Base-by-base conservation (phyloP, 2,888 invertebrate species). In the Drosophila percnosoma region DNA sequence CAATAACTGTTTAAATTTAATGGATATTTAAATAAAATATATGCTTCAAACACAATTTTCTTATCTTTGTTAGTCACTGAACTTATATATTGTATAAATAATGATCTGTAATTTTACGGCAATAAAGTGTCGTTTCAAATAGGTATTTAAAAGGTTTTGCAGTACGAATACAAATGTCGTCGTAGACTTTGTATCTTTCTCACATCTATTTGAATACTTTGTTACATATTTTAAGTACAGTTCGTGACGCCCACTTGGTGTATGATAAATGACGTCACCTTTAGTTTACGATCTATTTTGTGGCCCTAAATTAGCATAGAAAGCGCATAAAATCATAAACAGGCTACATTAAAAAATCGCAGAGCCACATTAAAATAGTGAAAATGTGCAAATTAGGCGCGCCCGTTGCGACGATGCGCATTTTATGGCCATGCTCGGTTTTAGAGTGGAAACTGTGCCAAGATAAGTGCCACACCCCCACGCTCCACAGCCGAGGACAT, bases 321-420 rank as follows among this genome's bases (percentile, higher is more conserved):
- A 90, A 81, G 75, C 63, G 74, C 80, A 91, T 90, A 90, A 90
- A 89, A 83, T 87, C 89, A 80, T 72, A 80, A 83, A 78, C 87
- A 79, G 86, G 58, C 61, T 36, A 75, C 84, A 85, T 85, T 85
- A 85, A 79, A 80, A 80, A 80, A 65, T 82, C 65, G 58, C 31
- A 55, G 49, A 36, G 64, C 58, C 57, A 66, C 81, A 82, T 74
- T 75, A 78, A 83, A 83, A 83, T 86, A 87, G 87, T 90, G 90
- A 83, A 84, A 91, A 91, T 91, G 90, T 89, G 90, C 80, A 87
- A 91, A 90, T 87, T 87, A 88, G 85, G 66, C 69, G 73, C 76
- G 72, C 61, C 75, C 77, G 73, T 78, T 78, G 72, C 40, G 79
- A 62, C 40, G 54, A 70, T 55, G 78, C 78, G 71, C 75, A 68